Base-by-base conservation (phyloP, 2,888 invertebrate genomes). In the Apoderus coryli region DNA sequence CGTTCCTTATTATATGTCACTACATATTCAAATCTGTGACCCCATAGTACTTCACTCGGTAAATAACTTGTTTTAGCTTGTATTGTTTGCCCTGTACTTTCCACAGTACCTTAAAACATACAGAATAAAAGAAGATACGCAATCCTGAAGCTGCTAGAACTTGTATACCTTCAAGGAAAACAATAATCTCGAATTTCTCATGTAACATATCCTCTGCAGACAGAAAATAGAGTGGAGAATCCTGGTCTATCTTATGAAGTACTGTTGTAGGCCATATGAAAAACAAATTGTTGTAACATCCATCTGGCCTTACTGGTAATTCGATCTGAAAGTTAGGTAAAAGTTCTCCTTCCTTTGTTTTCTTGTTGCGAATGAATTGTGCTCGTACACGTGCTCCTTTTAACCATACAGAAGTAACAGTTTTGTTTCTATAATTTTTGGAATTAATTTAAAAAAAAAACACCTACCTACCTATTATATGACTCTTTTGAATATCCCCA, bases 221-320 rank as follows among this genome's bases (percentile, higher is more conserved):
- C 58, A 93, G 70, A 41, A 75, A 69, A 60, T 78, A 93, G 14
- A 98, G 69, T 0, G 96, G 96, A 42, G 89, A 90, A 1, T 61
- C 59, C 32, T 67, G 70, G 53, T 88, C 79, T 44, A 96, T 93
- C 37, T 72, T 70, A 54, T 96, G 96, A 13, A 88, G 79, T 11
- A 92, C 77, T 6, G 88, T 81, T 50, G 88, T 73, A 1, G 96
- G 96, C 95, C 95, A 96, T 33, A 95, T 76, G 48, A 95, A 81
- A 60, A 96, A 90, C 3, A 92, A 65, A 40, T 76, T 69, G n/a
- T 85, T 80, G 37, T 81, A 76, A 43, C 85, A 81, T 15, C 80
- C 82, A 49, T 90, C 85, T 2, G 53, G 53, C 24, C 41, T 39
- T 15, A 55, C 44, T 11, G 69, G 62, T 14, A 90, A 59, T 49